Evolutionary conservation across 2,113 vertebrate species (phyloP).

Genomic region (Spheniscus mendiculus): DNA sequence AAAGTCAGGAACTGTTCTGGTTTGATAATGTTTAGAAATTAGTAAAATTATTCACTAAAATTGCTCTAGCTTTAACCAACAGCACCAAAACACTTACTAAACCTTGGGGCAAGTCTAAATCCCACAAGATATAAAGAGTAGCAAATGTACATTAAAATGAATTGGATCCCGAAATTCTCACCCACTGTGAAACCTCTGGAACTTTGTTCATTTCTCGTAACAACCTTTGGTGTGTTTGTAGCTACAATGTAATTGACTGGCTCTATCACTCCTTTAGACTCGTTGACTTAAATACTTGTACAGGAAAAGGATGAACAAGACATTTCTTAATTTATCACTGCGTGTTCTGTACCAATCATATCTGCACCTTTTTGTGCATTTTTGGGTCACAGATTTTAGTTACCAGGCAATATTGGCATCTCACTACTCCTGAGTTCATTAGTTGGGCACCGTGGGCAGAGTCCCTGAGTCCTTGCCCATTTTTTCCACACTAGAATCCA

Average conservation of each 20-base stretch:
- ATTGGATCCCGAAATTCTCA: background rate
- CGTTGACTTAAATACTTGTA: background rate
- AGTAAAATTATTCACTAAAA: conserved; percentile 40
- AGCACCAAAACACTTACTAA: conserved; percentile 2
- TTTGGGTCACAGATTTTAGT: background rate
- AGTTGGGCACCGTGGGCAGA: background rate
- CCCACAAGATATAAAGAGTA: background rate
- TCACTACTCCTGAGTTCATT: background rate
- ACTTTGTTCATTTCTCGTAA: background rate
- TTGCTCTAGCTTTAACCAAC: conserved; percentile 25
- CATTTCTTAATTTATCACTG: background rate
- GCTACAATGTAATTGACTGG: background rate
- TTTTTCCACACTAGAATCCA: background rate
- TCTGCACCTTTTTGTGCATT: background rate
- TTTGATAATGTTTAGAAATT: conserved; percentile 17
- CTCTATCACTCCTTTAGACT: background rate
- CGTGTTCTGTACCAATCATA: background rate
- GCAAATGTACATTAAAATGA: background rate
- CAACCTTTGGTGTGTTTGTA: background rate
- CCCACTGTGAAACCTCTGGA: background rate
- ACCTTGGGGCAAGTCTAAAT: background rate
- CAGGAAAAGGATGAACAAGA: background rate
- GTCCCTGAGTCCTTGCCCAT: fast-evolving
- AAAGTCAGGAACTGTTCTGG: background rate
- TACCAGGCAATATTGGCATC: background rate